Conservation (phyloP, 2,888 invertebrate species). For the Gastrophysa polygoni region DNA sequence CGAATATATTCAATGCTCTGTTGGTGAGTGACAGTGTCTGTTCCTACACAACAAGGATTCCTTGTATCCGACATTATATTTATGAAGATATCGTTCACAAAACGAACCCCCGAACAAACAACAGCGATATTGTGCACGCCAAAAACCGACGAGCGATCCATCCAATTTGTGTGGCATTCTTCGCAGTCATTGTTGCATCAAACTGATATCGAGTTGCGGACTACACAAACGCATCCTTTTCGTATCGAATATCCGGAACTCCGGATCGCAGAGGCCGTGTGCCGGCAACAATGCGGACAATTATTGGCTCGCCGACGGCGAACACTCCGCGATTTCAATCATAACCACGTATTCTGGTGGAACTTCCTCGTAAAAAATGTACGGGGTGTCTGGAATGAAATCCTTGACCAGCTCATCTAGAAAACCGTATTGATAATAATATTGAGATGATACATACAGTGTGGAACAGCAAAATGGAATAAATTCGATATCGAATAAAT, state of each 20-base stretch:
- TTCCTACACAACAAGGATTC: not conserved
- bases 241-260: conserved; percentile 25
- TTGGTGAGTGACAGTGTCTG: too few relatives aligned
- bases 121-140: not conserved
- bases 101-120: not conserved
- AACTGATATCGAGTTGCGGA: conserved; percentile 32
- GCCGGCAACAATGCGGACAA: conserved; percentile 6
- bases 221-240: conserved; percentile 23
- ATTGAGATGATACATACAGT: too few relatives aligned
- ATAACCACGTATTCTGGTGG: too few relatives aligned
- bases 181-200: conserved; percentile 30
- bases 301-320: conserved; percentile 2
- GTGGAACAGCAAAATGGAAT: too few relatives aligned
- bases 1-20: too few relatives aligned
- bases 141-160: not conserved
- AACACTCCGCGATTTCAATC: too few relatives aligned
- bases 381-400: too few relatives aligned
- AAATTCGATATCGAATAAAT: too few relatives aligned
- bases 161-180: conserved; percentile 31
- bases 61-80: not conserved
- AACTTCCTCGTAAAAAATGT: too few relatives aligned
- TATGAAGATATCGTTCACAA: not conserved
- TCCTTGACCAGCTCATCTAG: too few relatives aligned
- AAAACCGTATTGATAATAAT: too few relatives aligned
- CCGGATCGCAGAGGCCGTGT: not conserved